phyloP scores from a whole-genome alignment of 2,113 vertebrate genomes.

The Anseranas semipalmata region DNA sequence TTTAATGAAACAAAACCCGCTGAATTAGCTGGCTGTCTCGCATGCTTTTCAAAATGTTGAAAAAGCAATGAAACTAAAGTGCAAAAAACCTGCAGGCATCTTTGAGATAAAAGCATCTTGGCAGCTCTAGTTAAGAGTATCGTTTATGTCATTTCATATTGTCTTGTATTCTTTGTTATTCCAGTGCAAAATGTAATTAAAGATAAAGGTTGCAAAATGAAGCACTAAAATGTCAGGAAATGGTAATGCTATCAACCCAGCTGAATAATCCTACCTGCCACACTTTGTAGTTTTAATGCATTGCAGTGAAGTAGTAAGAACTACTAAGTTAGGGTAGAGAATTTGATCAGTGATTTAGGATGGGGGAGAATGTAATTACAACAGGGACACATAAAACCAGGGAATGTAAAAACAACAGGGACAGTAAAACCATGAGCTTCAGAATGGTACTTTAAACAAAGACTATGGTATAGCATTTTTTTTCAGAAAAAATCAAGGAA shows the following conservation, averaged over 20 bases:
- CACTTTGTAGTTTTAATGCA: not conserved
- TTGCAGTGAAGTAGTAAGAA: not conserved
- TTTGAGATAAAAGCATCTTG: not conserved
- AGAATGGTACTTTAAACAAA: not conserved
- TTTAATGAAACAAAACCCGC: not conserved
- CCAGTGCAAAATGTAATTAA: conserved; percentile 14
- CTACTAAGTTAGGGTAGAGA: not conserved
- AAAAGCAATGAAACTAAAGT: not conserved
- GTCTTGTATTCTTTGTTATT: not conserved
- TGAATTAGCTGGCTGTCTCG: not conserved
- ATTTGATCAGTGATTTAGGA: not conserved
- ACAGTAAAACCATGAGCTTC: not conserved
- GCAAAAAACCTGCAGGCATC: not conserved
- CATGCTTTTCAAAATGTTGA: not conserved
- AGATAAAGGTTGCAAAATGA: not conserved
- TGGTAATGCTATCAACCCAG: not conserved
- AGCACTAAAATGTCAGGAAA: not conserved
- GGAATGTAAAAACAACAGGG: not conserved
- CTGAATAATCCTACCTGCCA: not conserved
- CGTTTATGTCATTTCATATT: not conserved
- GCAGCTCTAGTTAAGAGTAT: not conserved
- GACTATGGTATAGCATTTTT: not conserved
- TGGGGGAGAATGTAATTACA: not conserved
- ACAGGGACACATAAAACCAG: too few relatives aligned
- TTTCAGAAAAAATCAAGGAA: not conserved